phyloP scores from a whole-genome alignment of 2,113 vertebrate genomes.

The Okapia johnstoni region DNA sequence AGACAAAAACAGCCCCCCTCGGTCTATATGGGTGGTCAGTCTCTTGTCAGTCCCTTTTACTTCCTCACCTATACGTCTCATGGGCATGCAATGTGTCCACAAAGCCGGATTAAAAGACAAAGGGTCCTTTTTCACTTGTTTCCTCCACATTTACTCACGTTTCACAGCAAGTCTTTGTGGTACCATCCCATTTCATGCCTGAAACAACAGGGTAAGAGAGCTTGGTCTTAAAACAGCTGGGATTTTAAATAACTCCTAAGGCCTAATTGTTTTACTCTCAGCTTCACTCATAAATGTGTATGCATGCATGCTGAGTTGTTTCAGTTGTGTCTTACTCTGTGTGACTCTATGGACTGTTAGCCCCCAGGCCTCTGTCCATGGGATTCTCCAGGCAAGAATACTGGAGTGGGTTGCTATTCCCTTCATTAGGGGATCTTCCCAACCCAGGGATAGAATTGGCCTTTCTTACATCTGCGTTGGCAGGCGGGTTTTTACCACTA shows the following conservation, averaged over 20 bases:
- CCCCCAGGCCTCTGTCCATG: background rate
- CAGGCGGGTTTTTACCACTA: background rate
- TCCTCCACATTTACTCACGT: background rate
- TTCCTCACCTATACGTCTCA: background rate
- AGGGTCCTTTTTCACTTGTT: background rate
- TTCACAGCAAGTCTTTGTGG: background rate
- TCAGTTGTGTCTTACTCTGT: too few species aligned
- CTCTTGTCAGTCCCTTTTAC: background rate
- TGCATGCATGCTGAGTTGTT: background rate
- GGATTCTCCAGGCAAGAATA: background rate
- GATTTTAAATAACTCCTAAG: background rate
- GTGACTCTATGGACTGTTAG: background rate
- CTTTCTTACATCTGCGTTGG: background rate
- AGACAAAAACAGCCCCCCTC: background rate
- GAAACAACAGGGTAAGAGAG: background rate
- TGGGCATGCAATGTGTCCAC: background rate
- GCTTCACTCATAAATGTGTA: background rate
- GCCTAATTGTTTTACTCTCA: background rate
- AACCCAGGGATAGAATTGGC: background rate
- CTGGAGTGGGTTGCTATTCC: background rate
- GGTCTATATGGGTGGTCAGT: background rate
- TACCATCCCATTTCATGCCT: background rate
- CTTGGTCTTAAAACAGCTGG: background rate
- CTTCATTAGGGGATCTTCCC: background rate
- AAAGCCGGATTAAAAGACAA: too few species aligned